These are phyloP conservation scores for Chironomus tentans DNA, from an alignment of 2,888 invertebrate species.

Conservation along the genomic window DNA sequence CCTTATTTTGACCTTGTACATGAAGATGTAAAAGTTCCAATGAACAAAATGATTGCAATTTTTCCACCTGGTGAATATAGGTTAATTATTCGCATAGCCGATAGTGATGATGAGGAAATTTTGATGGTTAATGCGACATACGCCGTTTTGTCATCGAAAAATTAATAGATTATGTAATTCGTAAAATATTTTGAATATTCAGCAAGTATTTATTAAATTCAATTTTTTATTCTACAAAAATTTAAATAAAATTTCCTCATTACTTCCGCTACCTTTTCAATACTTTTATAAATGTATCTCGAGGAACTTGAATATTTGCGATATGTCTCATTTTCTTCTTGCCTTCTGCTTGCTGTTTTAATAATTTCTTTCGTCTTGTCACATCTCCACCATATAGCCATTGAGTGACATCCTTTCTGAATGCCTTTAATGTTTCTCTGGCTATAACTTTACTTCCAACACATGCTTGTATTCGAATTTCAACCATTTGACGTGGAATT, in stretches of 20 bases:
- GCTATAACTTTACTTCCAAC: constrained; percentile 71
- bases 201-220: background rate
- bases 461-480: constrained; percentile 79
- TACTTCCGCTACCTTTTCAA: constrained; percentile 54
- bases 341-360: constrained; percentile 84
- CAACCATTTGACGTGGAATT: constrained; percentile 81
- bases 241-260: too few species aligned
- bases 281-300: constrained; percentile 88
- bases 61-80: background rate
- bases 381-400: constrained; percentile 76
- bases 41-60: background rate
- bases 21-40: background rate
- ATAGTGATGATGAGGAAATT: background rate
- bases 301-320: constrained; percentile 83
- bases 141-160: background rate
- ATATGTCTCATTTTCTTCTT: constrained; percentile 88
- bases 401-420: constrained; percentile 70
- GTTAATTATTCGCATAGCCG: background rate
- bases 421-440: constrained; percentile 77
- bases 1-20: background rate
- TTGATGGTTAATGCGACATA: background rate
- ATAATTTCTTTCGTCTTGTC: constrained; percentile 77
- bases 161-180: background rate
- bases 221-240: too few species aligned
- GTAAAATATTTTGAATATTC: too few species aligned